These are phyloP conservation scores for Nasonovia ribisnigri DNA, from an alignment of 2,888 invertebrate species.

Conservation along the genomic window DNA sequence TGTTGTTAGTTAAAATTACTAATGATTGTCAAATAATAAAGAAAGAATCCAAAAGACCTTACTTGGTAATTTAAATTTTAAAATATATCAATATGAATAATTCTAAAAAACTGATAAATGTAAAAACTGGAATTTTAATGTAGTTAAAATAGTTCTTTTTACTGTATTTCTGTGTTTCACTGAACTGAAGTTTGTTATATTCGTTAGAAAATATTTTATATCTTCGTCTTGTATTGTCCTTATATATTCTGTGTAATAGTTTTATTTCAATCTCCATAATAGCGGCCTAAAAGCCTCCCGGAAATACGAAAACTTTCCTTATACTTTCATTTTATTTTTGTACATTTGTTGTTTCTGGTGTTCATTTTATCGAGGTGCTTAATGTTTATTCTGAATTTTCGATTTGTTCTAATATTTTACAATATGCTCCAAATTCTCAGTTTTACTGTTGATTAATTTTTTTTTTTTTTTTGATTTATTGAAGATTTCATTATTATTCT, in stretches of 20 bases:
- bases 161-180: too few relatives aligned
- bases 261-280: conserved; percentile 29
- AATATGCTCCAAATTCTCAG: not conserved
- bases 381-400: conserved; percentile 10
- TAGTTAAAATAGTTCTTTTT: not conserved
- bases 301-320: conserved; percentile 19
- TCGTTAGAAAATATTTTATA: conserved; percentile 4
- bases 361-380: not conserved
- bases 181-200: not conserved
- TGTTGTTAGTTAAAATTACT: too few relatives aligned
- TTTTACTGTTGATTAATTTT: not conserved
- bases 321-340: not conserved
- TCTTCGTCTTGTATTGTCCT: not conserved
- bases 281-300: not conserved
- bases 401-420: not conserved
- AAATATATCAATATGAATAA: not conserved
- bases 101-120: not conserved
- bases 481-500: not conserved
- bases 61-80: not conserved
- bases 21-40: too few relatives aligned
- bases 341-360: not conserved
- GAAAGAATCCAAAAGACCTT: too few relatives aligned
- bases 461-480: not conserved
- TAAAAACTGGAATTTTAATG: not conserved
- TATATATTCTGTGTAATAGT: not conserved